Conservation (phyloP, 2,888 invertebrate species). For the Amphipyra berbera region DNA sequence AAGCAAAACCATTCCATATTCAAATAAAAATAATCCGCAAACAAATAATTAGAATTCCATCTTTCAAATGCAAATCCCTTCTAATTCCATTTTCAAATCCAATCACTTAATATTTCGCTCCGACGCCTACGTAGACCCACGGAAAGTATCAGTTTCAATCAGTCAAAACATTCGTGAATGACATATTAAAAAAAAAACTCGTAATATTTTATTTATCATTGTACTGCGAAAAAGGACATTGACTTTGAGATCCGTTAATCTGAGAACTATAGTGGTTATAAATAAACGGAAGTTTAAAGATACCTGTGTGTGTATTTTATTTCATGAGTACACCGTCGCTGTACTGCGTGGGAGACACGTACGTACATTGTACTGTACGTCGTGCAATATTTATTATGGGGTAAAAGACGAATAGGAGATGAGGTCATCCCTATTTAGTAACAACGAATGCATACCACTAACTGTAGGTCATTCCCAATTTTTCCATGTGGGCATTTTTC, state of each 20-base stretch:
- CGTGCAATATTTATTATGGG: conserved; percentile 9
- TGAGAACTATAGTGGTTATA: conserved; percentile 24
- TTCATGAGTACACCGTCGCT: conserved; percentile 17
- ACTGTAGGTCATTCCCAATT: neutral
- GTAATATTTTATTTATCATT: conserved; percentile 14
- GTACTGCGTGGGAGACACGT: conserved; percentile 41
- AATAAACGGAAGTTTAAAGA: conserved; percentile 22
- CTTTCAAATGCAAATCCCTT: conserved; percentile 18
- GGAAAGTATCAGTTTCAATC: conserved; percentile 46
- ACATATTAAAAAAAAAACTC: conserved; percentile 8
- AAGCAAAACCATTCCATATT: neutral
- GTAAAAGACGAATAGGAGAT: conserved; percentile 24
- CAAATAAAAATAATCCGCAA: conserved; percentile 2
- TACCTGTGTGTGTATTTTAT: conserved; percentile 29
- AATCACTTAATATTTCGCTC: conserved; percentile 42
- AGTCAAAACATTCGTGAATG: conserved; percentile 29
- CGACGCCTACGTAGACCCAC: conserved; percentile 27
- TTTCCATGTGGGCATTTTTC: no score
- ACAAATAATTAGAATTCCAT: neutral
- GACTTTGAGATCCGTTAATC: conserved; percentile 45
- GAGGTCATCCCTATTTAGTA: conserved; percentile 29
- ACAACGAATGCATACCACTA: neutral
- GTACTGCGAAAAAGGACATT: conserved; percentile 37
- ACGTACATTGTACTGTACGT: conserved; percentile 25
- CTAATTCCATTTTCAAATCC: conserved; percentile 45